Conservation (phyloP, 2,113 vertebrate genomes). For the Pygathrix nemaeus region DNA sequence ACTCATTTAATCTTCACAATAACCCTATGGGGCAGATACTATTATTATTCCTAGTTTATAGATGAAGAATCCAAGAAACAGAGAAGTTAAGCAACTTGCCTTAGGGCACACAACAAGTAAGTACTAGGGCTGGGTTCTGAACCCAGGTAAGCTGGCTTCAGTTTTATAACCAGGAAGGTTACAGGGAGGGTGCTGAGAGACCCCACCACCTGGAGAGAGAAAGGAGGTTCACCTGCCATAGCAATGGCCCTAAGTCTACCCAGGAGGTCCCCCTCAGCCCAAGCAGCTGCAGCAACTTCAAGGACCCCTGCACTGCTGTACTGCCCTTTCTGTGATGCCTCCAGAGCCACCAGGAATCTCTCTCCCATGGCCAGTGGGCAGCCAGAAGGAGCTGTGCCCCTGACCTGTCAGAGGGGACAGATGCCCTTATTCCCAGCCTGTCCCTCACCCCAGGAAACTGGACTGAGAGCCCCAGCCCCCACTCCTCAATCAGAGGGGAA, state of each 20-base stretch:
- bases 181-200: not conserved
- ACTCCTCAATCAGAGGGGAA: not conserved
- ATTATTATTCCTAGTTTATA: not conserved
- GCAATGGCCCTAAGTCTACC: not conserved
- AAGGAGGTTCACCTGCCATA: not conserved
- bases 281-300: not conserved
- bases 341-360: not conserved
- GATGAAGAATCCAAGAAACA: conserved; percentile 34
- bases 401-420: not conserved
- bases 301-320: not conserved
- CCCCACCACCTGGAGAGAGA: not conserved
- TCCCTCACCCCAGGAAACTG: not conserved
- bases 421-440: not conserved
- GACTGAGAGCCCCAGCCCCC: not conserved
- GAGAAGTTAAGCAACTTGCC: conserved; percentile 21
- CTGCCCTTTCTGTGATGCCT: not conserved
- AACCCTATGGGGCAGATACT: not conserved
- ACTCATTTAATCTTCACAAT: not conserved
- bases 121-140: not conserved
- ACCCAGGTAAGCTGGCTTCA: not conserved
- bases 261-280: not conserved
- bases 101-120: not conserved
- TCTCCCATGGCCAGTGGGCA: not conserved
- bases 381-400: not conserved
- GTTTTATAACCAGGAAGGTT: not conserved